Evolutionary conservation across 2,113 vertebrate genomes (phyloP), one percentile per base, ranked within the genome.

Genomic region (Nannobrachium achirus): DNA sequence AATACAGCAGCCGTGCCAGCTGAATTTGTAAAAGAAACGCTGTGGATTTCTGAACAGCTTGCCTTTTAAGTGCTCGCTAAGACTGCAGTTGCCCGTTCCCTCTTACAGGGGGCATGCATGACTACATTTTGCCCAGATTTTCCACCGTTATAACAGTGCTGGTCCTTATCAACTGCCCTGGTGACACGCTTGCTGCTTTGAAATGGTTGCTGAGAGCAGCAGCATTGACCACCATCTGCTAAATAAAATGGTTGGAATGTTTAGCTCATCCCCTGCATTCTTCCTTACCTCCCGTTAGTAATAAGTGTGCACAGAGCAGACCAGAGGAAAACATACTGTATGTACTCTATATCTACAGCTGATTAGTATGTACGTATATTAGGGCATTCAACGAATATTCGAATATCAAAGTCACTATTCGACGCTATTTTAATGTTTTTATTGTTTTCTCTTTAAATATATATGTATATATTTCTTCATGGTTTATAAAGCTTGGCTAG

Each of bases 51-150:
- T 6, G 7, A n/a, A 16, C 56, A 16, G 19, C 9, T 13, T 58
- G 19, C 9, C 9, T 14, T 41, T 39, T 42, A 48, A 20, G 46
- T 55, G 25, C 25, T 58, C 5, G 44, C 67, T 50, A 41, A 70
- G 67, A 40, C 66, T 86, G 84, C 85, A 90, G 81, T 86, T 87
- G 64, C 86, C 42, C 6, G 8, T 51, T 73, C 69, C 64, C 69
- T 86, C 88, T 89, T 87, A 71, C 74, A 88, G 89, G 88, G 87
- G 90, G 89, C 89, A 88, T 85, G 66, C 89, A 81, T 75, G 84
- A 79, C 80, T 83, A 70, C 76, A 69, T 75, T 87, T 80, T 56
- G 16, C 6, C n/a, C 19, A 40, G n/a, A 50, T 14, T 16, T n/a
- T 50, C 48, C 19, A 11, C 18, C 18, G 15, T 20, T 19, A 61